phyloP scores from a whole-genome alignment of 37 sponge, comb jelly and placozoan species.

The Petrosia ficiformis region DNA sequence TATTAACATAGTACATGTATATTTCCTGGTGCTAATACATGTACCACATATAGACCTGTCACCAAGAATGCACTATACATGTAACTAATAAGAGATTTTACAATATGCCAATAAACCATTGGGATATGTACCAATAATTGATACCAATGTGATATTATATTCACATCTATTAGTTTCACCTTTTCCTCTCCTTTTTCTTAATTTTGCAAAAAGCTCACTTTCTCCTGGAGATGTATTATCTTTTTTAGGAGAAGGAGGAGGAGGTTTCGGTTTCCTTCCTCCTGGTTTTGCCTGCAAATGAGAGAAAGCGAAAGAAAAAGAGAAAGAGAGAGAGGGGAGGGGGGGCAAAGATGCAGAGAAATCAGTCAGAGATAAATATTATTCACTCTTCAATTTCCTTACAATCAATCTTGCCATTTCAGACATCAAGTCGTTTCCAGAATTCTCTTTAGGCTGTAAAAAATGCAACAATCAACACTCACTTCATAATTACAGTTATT shows the following conservation, averaged over 20 bases:
- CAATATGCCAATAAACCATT: too few relatives aligned
- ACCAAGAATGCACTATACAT: too few relatives aligned
- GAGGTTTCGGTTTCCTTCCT: constrained; percentile 8
- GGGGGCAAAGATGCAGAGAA: too few relatives aligned
- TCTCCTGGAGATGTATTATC: background rate
- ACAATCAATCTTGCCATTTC: constrained; percentile 75
- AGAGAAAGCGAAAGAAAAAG: constrained; percentile 1
- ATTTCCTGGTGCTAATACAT: too few relatives aligned
- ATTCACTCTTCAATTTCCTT: background rate
- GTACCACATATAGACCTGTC: too few relatives aligned
- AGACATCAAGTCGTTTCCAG: constrained; percentile 40
- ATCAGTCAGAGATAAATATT: too few relatives aligned
- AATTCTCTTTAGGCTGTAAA: constrained; percentile 8
- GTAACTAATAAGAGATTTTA: too few relatives aligned
- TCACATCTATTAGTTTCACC: too few relatives aligned
- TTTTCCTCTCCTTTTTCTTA: constrained; percentile 35
- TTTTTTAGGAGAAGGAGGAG: constrained; percentile 18
- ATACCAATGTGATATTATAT: too few relatives aligned
- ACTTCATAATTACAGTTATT: too few relatives aligned
- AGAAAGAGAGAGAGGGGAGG: background rate
- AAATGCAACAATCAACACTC: background rate
- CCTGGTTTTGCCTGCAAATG: background rate
- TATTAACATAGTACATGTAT: too few relatives aligned
- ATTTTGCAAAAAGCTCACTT: constrained; percentile 44
- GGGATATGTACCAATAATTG: too few relatives aligned